Evolutionary conservation across 2,888 invertebrate species (phyloP), one percentile per base, ranked within the genome.

Genomic region (Leuctra nigra): DNA sequence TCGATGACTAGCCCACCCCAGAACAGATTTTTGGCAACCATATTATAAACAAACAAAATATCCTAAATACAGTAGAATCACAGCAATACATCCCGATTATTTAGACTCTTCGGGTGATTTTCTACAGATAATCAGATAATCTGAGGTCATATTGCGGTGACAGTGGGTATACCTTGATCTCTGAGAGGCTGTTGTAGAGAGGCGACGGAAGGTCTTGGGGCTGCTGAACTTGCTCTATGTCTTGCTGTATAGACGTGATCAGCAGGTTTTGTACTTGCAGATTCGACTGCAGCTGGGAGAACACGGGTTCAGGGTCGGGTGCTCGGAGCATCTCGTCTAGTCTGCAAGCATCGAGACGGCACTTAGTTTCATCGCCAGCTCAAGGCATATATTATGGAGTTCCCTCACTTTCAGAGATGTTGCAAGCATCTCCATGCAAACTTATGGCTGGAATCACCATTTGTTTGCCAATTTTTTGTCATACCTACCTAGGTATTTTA

Each of bases 241-340:
- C 66, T n/a, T 65, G 66, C 53, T 68, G 65, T 33, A 72, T 58
- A 47, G 66, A 66, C 29, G 64, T 67, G 20, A 71, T 66, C 46
- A 68, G 68, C 22, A 68, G 66, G 53, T 67, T 66, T 54, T 67
- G 68, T 16, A 66, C 60, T 2, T 65, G 66, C 54, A 71, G 68
- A 14, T 66, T 66, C 24, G 69, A 66, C 33, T 64, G 65, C 16
- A 71, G 61, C 50, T 68, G 65, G 18, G 59, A 70, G 59, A 70
- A 69, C 11, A 66, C 65, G 46, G 64, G 66, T 48, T 64, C 64
- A 24, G 18, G 18, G n/a, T 16, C 16, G 16, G 20, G 13, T 38
- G 9, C 4, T 9, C 14, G 4, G 4, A 38, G 38, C n/a, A 38
- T 14, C 41, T 16, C 4, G 18, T 41, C n/a, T 20, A 50, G 20